A percentile compares a stretch with the other conserved stretches of the same genome.
Conservation (phyloP, 2,113 vertebrate species). For the Loxodonta africana region DNA sequence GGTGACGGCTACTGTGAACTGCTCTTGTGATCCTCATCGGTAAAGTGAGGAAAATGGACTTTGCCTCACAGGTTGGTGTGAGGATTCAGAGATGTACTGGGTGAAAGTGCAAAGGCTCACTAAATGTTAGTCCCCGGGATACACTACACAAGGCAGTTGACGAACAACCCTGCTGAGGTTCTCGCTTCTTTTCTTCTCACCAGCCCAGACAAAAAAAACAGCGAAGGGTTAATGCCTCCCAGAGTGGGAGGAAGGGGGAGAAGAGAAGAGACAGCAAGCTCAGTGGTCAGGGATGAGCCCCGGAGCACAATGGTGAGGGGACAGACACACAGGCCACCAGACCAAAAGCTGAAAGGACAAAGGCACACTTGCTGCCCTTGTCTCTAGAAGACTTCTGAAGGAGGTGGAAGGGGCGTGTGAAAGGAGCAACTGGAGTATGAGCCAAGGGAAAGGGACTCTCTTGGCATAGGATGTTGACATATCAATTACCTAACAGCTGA, state of each 20-base stretch:
- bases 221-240: background rate
- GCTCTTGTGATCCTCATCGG: background rate
- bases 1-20: background rate
- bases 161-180: background rate
- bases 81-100: background rate
- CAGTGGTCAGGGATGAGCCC: background rate
- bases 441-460: background rate
- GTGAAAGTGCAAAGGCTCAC: background rate
- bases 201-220: background rate
- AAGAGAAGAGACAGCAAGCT: background rate
- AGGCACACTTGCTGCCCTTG: background rate
- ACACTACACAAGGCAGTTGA: background rate
- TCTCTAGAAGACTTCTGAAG: background rate
- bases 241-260: background rate
- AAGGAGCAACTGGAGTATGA: background rate
- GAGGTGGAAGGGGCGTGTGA: background rate
- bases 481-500: background rate
- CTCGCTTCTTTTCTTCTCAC: background rate
- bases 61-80: background rate
- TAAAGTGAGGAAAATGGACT: background rate
- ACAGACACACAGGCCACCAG: background rate
- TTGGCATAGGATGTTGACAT: background rate
- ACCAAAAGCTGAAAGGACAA: background rate
- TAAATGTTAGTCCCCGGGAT: fast-evolving
- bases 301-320: background rate